A percentile compares a stretch with the other conserved stretches of the same genome.
Conservation (phyloP, 2,113 vertebrate species). For the Cnemophilus loriae region DNA sequence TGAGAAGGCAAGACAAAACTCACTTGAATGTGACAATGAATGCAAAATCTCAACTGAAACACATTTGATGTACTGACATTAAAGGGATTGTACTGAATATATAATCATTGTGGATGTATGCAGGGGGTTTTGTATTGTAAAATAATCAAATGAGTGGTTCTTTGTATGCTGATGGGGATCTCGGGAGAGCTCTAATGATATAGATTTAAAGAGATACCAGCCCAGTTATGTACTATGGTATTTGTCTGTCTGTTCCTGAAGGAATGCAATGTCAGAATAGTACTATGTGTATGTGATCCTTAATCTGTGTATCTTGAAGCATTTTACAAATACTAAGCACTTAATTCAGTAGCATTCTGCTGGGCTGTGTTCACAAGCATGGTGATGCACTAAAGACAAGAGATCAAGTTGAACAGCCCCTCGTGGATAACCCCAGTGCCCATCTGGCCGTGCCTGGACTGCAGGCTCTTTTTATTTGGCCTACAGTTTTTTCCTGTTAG, state of each 20-base stretch:
- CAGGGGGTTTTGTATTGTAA: conserved; percentile 13
- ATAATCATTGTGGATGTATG: conserved; percentile 24
- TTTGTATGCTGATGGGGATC: conserved; percentile 22
- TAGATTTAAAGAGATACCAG: conserved; percentile 1
- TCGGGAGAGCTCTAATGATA: background rate
- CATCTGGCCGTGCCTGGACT: background rate
- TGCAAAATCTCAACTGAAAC: conserved; percentile 15
- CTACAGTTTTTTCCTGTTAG: background rate
- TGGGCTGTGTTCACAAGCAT: background rate
- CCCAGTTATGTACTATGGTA: background rate
- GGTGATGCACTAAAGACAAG: background rate
- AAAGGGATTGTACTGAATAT: conserved; percentile 34
- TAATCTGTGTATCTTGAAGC: background rate
- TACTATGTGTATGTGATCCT: background rate
- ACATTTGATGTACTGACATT: conserved; percentile 10
- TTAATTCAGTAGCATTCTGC: background rate
- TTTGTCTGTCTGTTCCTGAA: background rate
- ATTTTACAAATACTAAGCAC: background rate
- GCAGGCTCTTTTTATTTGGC: background rate
- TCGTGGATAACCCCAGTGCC: background rate
- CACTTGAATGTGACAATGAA: background rate
- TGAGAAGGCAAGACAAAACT: conserved; percentile 18
- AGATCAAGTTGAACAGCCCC: background rate
- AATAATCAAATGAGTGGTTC: conserved; percentile 11
- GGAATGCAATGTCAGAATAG: background rate